Conservation (phyloP, 2,113 vertebrate genomes). For the Eublepharis macularius region DNA sequence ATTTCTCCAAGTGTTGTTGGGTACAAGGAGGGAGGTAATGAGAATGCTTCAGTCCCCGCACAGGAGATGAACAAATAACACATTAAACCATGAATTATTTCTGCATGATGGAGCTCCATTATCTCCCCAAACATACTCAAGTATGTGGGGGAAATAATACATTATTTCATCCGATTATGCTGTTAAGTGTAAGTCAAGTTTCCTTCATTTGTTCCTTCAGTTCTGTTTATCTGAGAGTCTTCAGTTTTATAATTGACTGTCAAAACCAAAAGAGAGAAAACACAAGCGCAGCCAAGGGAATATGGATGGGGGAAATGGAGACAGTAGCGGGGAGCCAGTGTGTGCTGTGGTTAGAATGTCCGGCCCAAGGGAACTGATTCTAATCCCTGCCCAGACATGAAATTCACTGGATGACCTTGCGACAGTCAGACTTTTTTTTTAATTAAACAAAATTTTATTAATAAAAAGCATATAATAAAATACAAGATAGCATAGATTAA, state of each 20-base stretch:
- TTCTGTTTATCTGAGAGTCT: not conserved
- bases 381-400: no score
- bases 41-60: conserved; percentile 32
- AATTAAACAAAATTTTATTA: no score
- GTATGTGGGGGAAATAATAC: not conserved
- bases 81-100: not conserved
- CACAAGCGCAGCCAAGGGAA: no score
- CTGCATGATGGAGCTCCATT: not conserved
- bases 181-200: not conserved
- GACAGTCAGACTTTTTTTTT: no score
- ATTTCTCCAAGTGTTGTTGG: not conserved
- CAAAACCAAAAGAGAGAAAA: not conserved
- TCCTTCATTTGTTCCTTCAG: not conserved
- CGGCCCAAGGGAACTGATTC: no score
- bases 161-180: not conserved
- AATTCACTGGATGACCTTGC: no score
- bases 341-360: no score
- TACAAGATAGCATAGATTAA: no score
- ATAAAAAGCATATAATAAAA: no score
- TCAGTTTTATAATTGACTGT: not conserved
- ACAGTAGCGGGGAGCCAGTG: no score
- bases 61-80: not conserved
- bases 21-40: conserved; percentile 40
- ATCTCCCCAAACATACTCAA: conserved; percentile 8
- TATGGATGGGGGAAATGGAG: no score